Evolutionary conservation across 2,113 vertebrate species (phyloP), one percentile per base, ranked within the genome.

Genomic region (Brachypteracias leptosomus): DNA sequence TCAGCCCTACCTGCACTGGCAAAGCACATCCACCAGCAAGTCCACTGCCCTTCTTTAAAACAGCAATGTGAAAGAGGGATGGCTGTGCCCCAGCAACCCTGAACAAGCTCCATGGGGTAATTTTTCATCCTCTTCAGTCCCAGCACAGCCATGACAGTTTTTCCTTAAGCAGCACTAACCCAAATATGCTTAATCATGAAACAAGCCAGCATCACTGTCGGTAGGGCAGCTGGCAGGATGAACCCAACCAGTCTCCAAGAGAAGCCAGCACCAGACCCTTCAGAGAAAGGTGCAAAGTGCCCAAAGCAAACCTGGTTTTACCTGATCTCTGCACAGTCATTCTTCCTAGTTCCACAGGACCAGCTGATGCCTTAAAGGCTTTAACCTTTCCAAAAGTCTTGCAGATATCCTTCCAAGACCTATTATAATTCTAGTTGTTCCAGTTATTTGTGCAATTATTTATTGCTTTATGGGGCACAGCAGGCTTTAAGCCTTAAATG

Each of bases 401-500:
- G 7, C 13, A 44, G 16, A 40, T 29, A 85, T 85, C 83, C 75
- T 80, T 51, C 15, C 8, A 90, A 9, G 4, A 65, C 26, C 42
- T 80, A 24, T 63, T 80, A 38, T 6, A 79, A 71, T 62, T 70
- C 57, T 67, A 58, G 31, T n/a, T 74, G 40, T 82, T 85, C 28
- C 67, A 70, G 84, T 65, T 85, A 89, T 40, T 84, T 78, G 44
- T 82, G 67, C 71, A 73, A 88, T 91, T 90, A 94, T 55, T 95
- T 88, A 88, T 7, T 70, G 42, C 51, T 93, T 88, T 91, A 76
- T 51, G n/a, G 51, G 36, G 55, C 93, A 82, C 93, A 94, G 94
- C 93, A 58, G n/a, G 95, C 35, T 81, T 83, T 90, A 91, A 95
- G 82, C 47, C 51, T 88, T 88, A 94, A 97, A 95, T 74, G 46